Base-by-base conservation (phyloP, 2,113 vertebrate genomes). In the Lasiurus cinereus region DNA sequence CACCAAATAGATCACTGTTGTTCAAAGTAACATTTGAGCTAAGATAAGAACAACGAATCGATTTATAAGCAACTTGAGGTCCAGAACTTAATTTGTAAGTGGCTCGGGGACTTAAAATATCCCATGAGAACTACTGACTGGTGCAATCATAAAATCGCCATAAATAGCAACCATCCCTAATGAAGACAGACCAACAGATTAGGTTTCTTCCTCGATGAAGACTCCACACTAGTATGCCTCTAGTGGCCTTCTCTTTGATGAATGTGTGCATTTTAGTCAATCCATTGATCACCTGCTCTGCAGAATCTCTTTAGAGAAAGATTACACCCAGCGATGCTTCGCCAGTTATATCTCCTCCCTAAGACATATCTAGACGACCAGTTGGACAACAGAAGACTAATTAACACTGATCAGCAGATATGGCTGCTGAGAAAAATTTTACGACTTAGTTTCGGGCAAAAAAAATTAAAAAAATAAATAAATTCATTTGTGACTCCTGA, bases 271-370 rank as follows among this genome's bases (percentile, higher is more conserved):
- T 98, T 97, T 97, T 70, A 39, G 89, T 54, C 88, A 97, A 98
- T 98, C 97, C 98, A 98, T 97, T 97, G 96, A 97, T 97, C 97
- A 97, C 95, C 97, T 96, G 94, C 93, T 98, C 96, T 96, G 97
- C 97, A 97, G 92, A 97, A 97, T 92, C 95, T 94, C 97, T 97
- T 96, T 87, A 94, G 91, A 96, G 88, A 96, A 92, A 96, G 83
- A 95, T 96, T 97, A 93, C 56, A 95, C 66, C 88, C 90, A 67
- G 46, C 96, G 91, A 94, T 97, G 83, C 95, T 80, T 97, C 94
- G 66, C 85, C 88, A 91, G 96, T 97, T 98, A 88, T 79, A 93
- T 96, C 50, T 66, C 88, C 84, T 39, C 39, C 39, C 39, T 39
- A 97, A 97, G 98, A 94, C 86, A 96, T 95, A 97, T 66, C 79